Evolutionary conservation across 2,113 vertebrate genomes (phyloP).

Genomic region (Triplophysa siluroides): DNA sequence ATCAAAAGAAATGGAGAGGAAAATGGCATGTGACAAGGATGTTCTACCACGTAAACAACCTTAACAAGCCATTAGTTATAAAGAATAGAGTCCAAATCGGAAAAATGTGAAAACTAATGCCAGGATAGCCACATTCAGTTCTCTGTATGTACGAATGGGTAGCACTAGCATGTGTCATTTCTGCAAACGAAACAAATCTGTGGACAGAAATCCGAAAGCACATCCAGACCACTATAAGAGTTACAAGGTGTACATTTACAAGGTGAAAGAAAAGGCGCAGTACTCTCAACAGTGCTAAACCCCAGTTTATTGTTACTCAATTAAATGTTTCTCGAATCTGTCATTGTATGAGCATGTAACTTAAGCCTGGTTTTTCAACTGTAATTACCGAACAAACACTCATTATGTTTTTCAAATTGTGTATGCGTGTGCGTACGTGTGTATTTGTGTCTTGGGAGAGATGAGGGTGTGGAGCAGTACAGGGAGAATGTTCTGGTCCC

Average conservation of each 20-base stretch:
- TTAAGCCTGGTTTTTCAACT: constrained; percentile 15
- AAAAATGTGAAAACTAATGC: constrained; percentile 21
- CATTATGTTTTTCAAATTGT: not conserved
- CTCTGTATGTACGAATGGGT: not conserved
- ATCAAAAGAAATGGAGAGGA: constrained; percentile 3
- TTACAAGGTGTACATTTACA: not conserved
- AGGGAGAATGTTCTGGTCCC: constrained; percentile 28
- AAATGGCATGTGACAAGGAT: not conserved
- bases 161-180: not conserved
- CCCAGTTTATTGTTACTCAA: not conserved
- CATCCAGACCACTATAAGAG: not conserved
- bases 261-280: not conserved
- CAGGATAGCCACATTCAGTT: not conserved
- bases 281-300: not conserved
- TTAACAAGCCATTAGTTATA: constrained; percentile 7
- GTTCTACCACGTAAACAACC: constrained; percentile 4
- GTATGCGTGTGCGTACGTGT: not conserved
- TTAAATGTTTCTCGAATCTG: not conserved
- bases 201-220: constrained; percentile 13
- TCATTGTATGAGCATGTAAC: not conserved
- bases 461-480: constrained; percentile 13
- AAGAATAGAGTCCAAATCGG: not conserved
- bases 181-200: constrained; percentile 1
- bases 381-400: not conserved
- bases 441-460: constrained; percentile 1